A percentile compares a stretch with the other conserved stretches of the same genome.
Evolutionary conservation across 37 sponge, comb jelly and placozoan genomes (phyloP).

Genomic region (Hormiphora californensis): DNA sequence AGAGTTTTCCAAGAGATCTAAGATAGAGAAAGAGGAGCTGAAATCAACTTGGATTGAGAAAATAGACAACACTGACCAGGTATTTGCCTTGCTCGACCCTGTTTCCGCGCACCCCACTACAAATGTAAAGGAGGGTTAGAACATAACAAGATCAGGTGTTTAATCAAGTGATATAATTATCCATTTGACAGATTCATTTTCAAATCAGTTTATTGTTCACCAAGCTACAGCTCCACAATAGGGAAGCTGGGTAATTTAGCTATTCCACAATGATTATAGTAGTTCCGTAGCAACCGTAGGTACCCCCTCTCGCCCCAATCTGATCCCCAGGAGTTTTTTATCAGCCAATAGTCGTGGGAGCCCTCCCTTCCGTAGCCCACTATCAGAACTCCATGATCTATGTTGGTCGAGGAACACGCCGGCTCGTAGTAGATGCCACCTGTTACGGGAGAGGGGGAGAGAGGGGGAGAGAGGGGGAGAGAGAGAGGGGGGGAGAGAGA

Average conservation of each 20-base stretch:
- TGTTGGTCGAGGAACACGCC: neutral
- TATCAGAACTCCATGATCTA: neutral
- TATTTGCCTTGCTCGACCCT: too few species aligned
- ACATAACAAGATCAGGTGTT: too few species aligned
- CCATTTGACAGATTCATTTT: too few species aligned
- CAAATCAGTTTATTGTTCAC: too few species aligned
- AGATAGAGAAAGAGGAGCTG: constrained; percentile 24
- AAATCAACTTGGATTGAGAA: constrained; percentile 45
- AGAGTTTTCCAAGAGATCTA: neutral
- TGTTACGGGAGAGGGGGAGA: too few species aligned
- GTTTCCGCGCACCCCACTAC: too few species aligned
- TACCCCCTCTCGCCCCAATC: neutral
- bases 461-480: too few species aligned
- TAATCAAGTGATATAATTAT: too few species aligned
- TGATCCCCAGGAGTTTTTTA: neutral
- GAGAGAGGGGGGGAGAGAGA: too few species aligned
- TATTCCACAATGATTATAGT: neutral
- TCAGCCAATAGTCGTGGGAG: neutral
- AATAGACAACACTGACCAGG: constrained; percentile 48
- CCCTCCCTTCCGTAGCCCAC: neutral
- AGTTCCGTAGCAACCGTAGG: neutral
- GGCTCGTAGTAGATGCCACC: constrained; percentile 29
- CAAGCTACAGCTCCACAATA: too few species aligned
- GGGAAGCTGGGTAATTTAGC: neutral
- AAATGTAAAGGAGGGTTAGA: too few species aligned